These are phyloP conservation scores for Vireo griseus DNA, from an alignment of 2,797 vertebrate genomes.

Conservation along the genomic window DNA sequence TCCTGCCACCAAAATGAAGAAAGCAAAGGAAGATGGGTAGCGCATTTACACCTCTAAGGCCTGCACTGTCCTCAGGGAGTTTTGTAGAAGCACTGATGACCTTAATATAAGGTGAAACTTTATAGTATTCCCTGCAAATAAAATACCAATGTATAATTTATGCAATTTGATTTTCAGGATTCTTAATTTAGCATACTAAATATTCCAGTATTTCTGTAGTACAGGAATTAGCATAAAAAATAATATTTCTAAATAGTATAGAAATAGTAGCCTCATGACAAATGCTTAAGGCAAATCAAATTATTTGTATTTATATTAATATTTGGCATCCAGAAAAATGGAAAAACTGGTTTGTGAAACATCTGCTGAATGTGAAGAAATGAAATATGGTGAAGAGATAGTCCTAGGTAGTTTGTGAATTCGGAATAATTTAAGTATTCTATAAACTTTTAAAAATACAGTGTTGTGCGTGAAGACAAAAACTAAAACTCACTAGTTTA, in stretches of 20 bases:
- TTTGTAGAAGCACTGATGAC: not conserved
- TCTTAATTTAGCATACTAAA: not conserved
- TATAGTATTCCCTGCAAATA: not conserved
- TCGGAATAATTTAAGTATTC: not conserved
- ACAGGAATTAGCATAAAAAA: not conserved
- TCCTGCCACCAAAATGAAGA: not conserved
- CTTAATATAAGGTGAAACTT: not conserved
- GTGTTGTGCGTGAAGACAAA: not conserved
- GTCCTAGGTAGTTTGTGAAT: not conserved
- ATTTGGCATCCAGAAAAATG: not conserved
- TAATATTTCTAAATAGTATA: not conserved
- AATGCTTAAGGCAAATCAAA: not conserved
- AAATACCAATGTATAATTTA: not conserved
- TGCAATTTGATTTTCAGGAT: not conserved
- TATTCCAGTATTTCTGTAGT: not conserved
- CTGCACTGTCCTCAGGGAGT: not conserved
- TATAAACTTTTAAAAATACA: not conserved
- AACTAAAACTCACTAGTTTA: not conserved
- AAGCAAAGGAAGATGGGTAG: not conserved
- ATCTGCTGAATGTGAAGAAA: not conserved
- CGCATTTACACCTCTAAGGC: not conserved
- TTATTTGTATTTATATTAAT: not conserved
- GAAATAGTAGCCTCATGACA: not conserved
- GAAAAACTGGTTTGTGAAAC: not conserved
- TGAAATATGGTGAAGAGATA: not conserved